These are phyloP conservation scores for Lasioglossum malachurum DNA, from an alignment of 2,888 invertebrate species.

Conservation along the genomic window DNA sequence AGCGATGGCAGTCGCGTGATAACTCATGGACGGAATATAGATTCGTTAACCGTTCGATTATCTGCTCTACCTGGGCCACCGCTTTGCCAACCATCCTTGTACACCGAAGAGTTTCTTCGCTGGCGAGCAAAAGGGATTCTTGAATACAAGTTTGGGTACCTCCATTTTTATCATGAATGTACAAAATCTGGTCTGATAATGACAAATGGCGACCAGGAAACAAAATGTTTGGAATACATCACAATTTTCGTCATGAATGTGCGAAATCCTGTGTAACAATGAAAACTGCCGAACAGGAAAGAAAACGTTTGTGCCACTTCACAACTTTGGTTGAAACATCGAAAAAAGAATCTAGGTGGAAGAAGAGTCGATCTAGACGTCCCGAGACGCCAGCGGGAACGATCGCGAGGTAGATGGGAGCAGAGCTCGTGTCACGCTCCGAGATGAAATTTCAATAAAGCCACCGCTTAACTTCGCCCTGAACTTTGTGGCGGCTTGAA, in stretches of 20 bases:
- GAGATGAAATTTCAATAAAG: conserved; percentile 71
- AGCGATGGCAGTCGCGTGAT: conserved; percentile 20
- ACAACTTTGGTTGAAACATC: neutral
- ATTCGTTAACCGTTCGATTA: conserved; percentile 6
- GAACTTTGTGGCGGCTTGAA: conserved; percentile 55
- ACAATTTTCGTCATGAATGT: too few relatives aligned
- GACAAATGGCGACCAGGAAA: too few relatives aligned
- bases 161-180: too few relatives aligned
- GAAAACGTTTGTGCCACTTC: neutral
- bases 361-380: conserved; percentile 54
- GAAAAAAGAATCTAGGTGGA: neutral
- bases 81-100: neutral
- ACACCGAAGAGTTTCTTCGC: neutral
- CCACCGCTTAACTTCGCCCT: conserved; percentile 58
- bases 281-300: neutral
- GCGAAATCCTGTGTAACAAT: too few relatives aligned
- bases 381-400: conserved; percentile 36
- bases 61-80: neutral
- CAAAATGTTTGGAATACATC: too few relatives aligned
- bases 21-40: conserved; percentile 15
- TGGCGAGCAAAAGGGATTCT: too few relatives aligned
- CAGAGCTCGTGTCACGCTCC: conserved; percentile 49
- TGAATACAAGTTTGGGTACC: too few relatives aligned
- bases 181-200: too few relatives aligned
- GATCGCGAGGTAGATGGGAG: conserved; percentile 37